These are phyloP conservation scores for Acanthis flammea DNA, from an alignment of 2,797 vertebrate species.

Conservation along the genomic window DNA sequence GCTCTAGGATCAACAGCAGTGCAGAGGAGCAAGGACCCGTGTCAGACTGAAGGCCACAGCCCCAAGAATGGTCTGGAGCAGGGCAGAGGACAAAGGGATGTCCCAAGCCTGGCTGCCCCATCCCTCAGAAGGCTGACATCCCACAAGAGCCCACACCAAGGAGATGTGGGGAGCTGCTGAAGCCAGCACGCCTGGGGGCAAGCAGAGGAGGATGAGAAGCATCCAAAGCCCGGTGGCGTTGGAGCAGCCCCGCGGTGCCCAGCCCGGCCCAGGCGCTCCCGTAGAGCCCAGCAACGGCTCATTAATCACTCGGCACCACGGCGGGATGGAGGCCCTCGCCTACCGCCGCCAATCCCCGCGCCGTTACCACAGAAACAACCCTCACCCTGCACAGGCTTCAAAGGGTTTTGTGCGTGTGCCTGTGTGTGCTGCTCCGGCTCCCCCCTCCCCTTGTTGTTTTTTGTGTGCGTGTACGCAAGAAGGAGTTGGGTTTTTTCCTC, in stretches of 20 bases:
- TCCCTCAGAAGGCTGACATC: background rate
- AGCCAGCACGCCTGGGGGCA: accelerated
- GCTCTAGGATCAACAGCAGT: accelerated
- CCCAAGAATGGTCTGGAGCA: background rate
- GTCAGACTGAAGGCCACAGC: background rate
- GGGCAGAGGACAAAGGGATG: background rate
- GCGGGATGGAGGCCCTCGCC: constrained; percentile 67
- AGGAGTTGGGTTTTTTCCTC: background rate
- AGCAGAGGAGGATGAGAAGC: background rate
- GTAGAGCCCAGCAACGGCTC: constrained; percentile 54
- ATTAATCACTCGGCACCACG: constrained; percentile 73
- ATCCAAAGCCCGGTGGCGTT: accelerated
- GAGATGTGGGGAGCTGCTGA: accelerated
- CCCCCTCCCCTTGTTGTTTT: constrained; percentile 22
- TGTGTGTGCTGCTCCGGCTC: constrained; percentile 63
- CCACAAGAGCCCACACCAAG: accelerated
- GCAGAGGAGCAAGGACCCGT: background rate
- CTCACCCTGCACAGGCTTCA: constrained; percentile 79
- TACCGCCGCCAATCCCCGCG: constrained; percentile 70
- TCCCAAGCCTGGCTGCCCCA: background rate
- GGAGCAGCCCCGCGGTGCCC: background rate
- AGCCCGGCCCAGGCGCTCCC: background rate
- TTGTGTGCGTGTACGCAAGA: background rate
- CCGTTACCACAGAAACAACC: constrained; percentile 84
- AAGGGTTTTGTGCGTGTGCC: constrained; percentile 70